phyloP scores from a whole-genome alignment of 2,888 invertebrate species.

The Polydesmus complanatus region DNA sequence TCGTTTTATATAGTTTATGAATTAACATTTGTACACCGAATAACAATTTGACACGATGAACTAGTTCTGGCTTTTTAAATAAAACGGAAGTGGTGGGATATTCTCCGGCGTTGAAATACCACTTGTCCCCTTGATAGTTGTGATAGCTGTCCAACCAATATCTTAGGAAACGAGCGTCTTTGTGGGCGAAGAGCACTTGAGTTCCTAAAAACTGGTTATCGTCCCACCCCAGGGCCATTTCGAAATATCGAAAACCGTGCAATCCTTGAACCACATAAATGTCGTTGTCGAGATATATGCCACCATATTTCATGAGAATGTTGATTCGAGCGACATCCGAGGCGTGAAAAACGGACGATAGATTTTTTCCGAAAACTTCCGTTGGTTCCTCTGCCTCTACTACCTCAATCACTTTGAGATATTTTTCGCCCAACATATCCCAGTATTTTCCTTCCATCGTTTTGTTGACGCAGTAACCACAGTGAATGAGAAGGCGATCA shows the following conservation, averaged over 20 bases:
- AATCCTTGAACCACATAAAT: conserved; percentile 29
- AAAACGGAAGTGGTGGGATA: conserved; percentile 31
- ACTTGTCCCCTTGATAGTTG: conserved; percentile 30
- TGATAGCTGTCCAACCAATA: conserved; percentile 31
- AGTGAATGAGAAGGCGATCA: conserved; percentile 27
- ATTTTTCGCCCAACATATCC: conserved; percentile 18
- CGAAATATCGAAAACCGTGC: conserved; percentile 28
- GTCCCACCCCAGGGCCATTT: conserved; percentile 32
- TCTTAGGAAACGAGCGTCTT: conserved; percentile 29
- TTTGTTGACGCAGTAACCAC: conserved; percentile 22
- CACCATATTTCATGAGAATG: conserved; percentile 29
- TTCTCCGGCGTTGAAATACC: conserved; percentile 34
- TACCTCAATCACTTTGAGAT: too few species aligned
- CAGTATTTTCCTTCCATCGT: too few species aligned
- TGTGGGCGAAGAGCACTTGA: conserved; percentile 30
- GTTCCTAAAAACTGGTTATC: conserved; percentile 28
- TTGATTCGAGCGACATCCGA: conserved; percentile 31
- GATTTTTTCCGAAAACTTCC: conserved; percentile 31
- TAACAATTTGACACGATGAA: conserved; percentile 28
- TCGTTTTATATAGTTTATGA: conserved; percentile 25
- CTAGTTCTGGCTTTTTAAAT: conserved; percentile 26
- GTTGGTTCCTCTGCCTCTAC: conserved; percentile 24
- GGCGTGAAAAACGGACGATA: conserved; percentile 31
- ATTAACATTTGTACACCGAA: conserved; percentile 33
- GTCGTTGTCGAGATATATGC: conserved; percentile 33